phyloP scores from a whole-genome alignment of 1,140 invertebrate genomes.

The Battus philenor region DNA sequence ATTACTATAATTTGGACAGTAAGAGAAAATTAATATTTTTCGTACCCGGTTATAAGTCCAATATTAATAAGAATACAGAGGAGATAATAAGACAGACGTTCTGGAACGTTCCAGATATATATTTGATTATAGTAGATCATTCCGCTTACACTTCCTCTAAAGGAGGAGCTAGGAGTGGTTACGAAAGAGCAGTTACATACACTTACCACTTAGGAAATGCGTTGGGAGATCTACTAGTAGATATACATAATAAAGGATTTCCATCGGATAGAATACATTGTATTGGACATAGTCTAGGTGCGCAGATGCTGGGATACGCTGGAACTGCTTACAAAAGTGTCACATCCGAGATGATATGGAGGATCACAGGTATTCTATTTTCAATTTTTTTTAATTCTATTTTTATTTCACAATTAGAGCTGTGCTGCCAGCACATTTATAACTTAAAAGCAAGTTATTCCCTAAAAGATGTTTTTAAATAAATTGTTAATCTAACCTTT shows the following conservation, averaged over 20 bases:
- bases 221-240: constrained; percentile 42
- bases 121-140: constrained; percentile 61
- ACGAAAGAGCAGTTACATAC: constrained; percentile 49
- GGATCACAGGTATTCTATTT: too few relatives aligned
- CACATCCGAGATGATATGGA: constrained; percentile 49
- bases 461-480: too few relatives aligned
- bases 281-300: constrained; percentile 72
- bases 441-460: too few relatives aligned
- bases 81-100: constrained; percentile 53
- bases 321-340: constrained; percentile 44
- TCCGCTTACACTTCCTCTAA: constrained; percentile 49
- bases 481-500: too few relatives aligned
- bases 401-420: too few relatives aligned
- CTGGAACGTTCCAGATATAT: constrained; percentile 48
- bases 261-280: constrained; percentile 63
- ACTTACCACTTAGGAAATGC: constrained; percentile 44
- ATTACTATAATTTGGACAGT: constrained; percentile 46
- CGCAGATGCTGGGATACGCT: constrained; percentile 67
- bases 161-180: constrained; percentile 46
- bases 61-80: constrained; percentile 48
- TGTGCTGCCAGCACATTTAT: too few relatives aligned
- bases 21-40: constrained; percentile 51
- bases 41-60: constrained; percentile 59
- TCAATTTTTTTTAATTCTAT: too few relatives aligned
- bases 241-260: constrained; percentile 35